phyloP scores from a whole-genome alignment of 2,888 invertebrate genomes.

The Alcis repandata region DNA sequence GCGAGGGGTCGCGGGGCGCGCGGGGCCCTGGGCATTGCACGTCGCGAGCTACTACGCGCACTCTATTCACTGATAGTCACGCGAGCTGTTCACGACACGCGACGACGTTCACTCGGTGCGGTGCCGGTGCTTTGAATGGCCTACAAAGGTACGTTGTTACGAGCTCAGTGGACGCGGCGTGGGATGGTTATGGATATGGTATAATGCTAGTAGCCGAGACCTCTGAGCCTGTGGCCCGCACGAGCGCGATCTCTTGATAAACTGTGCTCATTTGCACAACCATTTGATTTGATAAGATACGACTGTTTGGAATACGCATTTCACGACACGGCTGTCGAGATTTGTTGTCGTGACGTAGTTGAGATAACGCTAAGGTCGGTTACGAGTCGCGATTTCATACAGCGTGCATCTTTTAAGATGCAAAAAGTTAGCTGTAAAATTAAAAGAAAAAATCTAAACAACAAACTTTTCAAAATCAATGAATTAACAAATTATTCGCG shows the following conservation, averaged over 20 bases:
- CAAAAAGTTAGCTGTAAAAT: neutral
- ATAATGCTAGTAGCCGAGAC: conserved; percentile 54
- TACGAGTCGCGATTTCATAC: conserved; percentile 23
- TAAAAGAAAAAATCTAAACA: neutral
- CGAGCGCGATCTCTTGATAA: conserved; percentile 65
- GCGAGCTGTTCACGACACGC: conserved; percentile 71
- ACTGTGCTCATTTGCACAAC: conserved; percentile 83
- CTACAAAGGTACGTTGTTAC: conserved; percentile 65
- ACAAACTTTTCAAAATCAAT: too few relatives aligned
- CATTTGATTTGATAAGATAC: conserved; percentile 80
- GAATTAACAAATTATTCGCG: too few relatives aligned
- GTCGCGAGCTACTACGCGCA: conserved; percentile 80
- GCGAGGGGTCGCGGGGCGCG: conserved; percentile 72
- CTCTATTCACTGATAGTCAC: conserved; percentile 83
- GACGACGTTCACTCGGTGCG: conserved; percentile 84
- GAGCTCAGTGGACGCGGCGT: conserved; percentile 66
- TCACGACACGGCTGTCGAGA: conserved; percentile 73
- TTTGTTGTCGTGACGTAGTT: conserved; percentile 78
- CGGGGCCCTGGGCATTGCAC: conserved; percentile 82
- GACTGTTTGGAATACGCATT: conserved; percentile 75
- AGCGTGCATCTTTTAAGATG: neutral
- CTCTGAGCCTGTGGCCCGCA: conserved; percentile 64
- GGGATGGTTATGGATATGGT: conserved; percentile 27
- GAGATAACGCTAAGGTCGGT: conserved; percentile 55
- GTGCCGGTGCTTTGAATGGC: conserved; percentile 76